Evolutionary conservation across 2,113 vertebrate species (phyloP).

Genomic region (Spea bombifrons): DNA sequence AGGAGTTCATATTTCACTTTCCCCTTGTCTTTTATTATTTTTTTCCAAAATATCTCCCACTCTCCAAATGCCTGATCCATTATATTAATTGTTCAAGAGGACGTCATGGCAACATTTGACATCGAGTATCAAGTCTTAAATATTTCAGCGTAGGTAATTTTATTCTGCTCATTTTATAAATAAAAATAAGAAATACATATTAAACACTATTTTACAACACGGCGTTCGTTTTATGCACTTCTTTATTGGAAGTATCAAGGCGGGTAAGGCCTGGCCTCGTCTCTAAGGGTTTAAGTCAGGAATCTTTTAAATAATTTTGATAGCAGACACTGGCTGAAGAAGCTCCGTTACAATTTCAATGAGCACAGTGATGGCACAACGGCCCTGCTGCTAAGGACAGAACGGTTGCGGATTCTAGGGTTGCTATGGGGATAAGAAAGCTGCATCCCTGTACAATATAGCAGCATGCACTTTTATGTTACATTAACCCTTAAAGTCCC

Average conservation of each 20-base stretch:
- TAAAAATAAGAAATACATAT: not conserved
- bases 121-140: too few relatives aligned
- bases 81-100: too few relatives aligned
- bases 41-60: too few relatives aligned
- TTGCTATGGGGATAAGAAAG: slow-evolving; percentile 20
- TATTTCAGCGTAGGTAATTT: too few relatives aligned
- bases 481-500: slow-evolving; percentile 2
- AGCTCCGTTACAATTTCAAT: not conserved
- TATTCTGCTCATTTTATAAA: too few relatives aligned
- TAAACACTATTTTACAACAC: not conserved
- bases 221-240: not conserved
- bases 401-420: not conserved
- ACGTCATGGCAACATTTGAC: too few relatives aligned
- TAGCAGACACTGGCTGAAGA: not conserved
- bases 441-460: not conserved
- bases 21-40: too few relatives aligned
- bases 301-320: not conserved
- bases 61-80: too few relatives aligned
- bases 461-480: not conserved
- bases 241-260: not conserved
- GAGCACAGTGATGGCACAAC: not conserved
- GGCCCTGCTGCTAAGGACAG: not conserved
- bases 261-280: not conserved
- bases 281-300: not conserved
- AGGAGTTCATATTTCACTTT: too few relatives aligned